A percentile compares a stretch with the other conserved stretches of the same genome.
Conservation (phyloP, 2,888 invertebrate genomes). For the Drosophila algonquin region DNA sequence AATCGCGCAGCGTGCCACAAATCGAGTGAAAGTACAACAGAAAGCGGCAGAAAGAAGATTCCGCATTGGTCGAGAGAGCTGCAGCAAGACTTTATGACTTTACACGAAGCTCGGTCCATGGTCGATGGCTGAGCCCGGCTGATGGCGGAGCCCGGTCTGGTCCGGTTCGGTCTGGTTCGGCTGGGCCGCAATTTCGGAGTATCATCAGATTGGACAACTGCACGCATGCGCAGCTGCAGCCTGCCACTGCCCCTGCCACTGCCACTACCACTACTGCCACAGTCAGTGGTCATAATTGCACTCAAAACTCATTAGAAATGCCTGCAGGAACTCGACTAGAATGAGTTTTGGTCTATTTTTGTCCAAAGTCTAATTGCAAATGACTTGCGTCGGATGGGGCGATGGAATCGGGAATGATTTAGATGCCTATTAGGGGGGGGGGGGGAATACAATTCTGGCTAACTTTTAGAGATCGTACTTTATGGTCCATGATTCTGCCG, state of each 20-base stretch:
- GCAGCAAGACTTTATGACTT: slow-evolving; percentile 23
- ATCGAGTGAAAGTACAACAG: slow-evolving; percentile 66
- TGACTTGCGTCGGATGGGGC: slow-evolving; percentile 35
- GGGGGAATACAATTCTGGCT: neutral
- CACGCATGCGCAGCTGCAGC: slow-evolving; percentile 68
- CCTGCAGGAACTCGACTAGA: slow-evolving; percentile 34
- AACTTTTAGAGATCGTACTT: neutral
- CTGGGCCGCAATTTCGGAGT: slow-evolving; percentile 55
- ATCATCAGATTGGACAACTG: slow-evolving; percentile 65
- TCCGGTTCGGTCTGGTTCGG: slow-evolving; percentile 21
- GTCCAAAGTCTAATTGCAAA: slow-evolving; percentile 57
- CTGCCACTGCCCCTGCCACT: slow-evolving; percentile 4
- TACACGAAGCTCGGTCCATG: neutral
- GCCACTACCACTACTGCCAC: slow-evolving; percentile 1
- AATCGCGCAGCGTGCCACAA: slow-evolving; percentile 64
- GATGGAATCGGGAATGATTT: slow-evolving; percentile 17
- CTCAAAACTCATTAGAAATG: slow-evolving; percentile 61
- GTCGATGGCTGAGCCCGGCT: too few species aligned
- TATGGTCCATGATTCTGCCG: neutral
- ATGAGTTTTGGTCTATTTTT: slow-evolving; percentile 43
- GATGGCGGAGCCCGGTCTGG: neutral
- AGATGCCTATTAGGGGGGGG: neutral
- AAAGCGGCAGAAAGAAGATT: slow-evolving; percentile 54
- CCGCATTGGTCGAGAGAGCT: slow-evolving; percentile 35
- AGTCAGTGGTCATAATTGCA: slow-evolving; percentile 51